These are phyloP conservation scores for Meloidogyne chitwoodi DNA, from an alignment of 1,140 invertebrate genomes.

Conservation along the genomic window DNA sequence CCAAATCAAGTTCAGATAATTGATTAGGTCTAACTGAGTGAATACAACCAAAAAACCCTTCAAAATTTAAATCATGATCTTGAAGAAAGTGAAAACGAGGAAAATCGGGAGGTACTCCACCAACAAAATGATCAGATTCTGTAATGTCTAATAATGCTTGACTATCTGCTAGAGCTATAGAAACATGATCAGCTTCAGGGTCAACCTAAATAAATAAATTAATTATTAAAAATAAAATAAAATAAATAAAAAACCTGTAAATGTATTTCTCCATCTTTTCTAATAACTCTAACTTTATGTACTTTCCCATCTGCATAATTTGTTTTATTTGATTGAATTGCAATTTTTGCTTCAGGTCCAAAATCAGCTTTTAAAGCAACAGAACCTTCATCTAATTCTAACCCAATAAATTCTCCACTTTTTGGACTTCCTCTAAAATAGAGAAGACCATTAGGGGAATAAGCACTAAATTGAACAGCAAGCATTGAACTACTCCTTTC, in stretches of 20 bases:
- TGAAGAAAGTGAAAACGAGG: conserved; percentile 32
- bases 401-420: conserved; percentile 49
- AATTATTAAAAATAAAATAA: conserved; percentile 1
- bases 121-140: conserved; percentile 53
- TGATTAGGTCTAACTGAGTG: conserved; percentile 54
- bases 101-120: conserved; percentile 51
- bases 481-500: conserved; percentile 52
- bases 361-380: conserved; percentile 49
- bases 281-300: conserved; percentile 51
- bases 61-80: conserved; percentile 44
- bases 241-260: conserved; percentile 33
- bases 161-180: conserved; percentile 30
- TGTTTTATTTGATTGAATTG: conserved; percentile 35
- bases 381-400: conserved; percentile 48
- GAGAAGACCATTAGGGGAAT: conserved; percentile 52
- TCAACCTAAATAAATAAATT: conserved; percentile 16
- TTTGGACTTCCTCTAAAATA: conserved; percentile 56
- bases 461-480: conserved; percentile 51
- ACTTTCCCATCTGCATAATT: conserved; percentile 50
- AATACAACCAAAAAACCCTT: conserved; percentile 59
- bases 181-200: conserved; percentile 30
- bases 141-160: conserved; percentile 44
- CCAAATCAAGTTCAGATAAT: conserved; percentile 53
- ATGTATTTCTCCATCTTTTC: conserved; percentile 48
- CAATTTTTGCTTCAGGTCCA: conserved; percentile 38